These are phyloP conservation scores for Phania funesta DNA, from an alignment of 2,888 invertebrate genomes.

Conservation along the genomic window DNA sequence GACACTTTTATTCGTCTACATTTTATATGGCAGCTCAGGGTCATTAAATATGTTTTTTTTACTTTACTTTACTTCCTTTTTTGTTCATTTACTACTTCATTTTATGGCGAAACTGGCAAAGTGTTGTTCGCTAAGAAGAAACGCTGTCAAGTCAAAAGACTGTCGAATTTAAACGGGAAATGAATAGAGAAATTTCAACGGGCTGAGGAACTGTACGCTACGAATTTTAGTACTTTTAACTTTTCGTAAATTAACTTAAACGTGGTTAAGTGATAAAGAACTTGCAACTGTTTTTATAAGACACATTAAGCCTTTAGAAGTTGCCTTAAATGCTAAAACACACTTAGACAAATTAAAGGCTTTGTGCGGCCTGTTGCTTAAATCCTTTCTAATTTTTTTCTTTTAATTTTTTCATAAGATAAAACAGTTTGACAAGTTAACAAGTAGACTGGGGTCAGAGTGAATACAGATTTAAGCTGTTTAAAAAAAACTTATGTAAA, in stretches of 20 bases:
- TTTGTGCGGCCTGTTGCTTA: neutral
- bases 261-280: no score
- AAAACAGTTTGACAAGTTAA: neutral
- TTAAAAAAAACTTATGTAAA: neutral
- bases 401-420: neutral
- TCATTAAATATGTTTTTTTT: slow-evolving; percentile 29
- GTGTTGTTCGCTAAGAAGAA: no score
- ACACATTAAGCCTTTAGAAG: no score
- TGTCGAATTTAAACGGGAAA: neutral
- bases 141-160: slow-evolving; percentile 4
- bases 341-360: slow-evolving; percentile 1
- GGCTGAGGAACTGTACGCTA: neutral
- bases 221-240: slow-evolving; percentile 11
- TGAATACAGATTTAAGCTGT: neutral
- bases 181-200: slow-evolving; percentile 10
- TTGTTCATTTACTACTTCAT: neutral
- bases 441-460: neutral
- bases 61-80: neutral
- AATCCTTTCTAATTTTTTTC: neutral
- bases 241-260: no score
- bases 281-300: no score
- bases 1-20: slow-evolving; percentile 22
- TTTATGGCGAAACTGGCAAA: no score
- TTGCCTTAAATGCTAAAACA: no score
- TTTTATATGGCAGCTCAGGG: slow-evolving; percentile 35